Conservation (phyloP, 2,888 invertebrate genomes). For the Priocnemis perturbator region DNA sequence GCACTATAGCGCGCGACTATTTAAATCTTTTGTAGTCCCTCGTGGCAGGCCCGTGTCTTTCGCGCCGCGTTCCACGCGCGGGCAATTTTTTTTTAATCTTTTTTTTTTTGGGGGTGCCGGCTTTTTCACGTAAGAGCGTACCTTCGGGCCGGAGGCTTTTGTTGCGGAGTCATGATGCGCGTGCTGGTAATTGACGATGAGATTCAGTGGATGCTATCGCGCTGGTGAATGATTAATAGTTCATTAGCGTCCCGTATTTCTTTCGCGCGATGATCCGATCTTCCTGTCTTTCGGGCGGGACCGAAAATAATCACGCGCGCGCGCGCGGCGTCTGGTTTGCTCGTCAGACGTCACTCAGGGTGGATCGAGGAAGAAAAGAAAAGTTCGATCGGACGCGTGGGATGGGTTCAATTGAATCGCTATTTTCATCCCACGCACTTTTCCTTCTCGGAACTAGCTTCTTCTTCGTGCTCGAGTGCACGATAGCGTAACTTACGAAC, state of each 20-base stretch:
- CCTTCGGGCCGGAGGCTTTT: no score
- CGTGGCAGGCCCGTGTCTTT: conserved; percentile 17
- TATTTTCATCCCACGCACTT: background rate
- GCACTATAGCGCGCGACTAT: conserved; percentile 54
- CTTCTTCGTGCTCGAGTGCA: no score
- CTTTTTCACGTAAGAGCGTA: no score
- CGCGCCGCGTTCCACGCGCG: background rate
- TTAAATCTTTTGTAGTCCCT: conserved; percentile 66
- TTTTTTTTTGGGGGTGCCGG: no score
- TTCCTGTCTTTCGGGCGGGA: conserved; percentile 47
- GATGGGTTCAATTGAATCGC: no score
- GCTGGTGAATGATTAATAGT: no score
- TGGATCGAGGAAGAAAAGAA: conserved; percentile 33
- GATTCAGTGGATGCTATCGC: background rate
- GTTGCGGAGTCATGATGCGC: no score
- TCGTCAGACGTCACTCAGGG: conserved; percentile 9
- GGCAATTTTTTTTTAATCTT: no score
- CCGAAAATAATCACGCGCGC: conserved; percentile 50
- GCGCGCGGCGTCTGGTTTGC: conserved; percentile 47
- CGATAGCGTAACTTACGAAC: no score
- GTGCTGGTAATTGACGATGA: conserved; percentile 10
- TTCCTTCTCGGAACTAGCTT: background rate
- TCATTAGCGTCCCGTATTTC: conserved; percentile 11
- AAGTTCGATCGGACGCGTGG: conserved; percentile 17
- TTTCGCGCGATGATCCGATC: conserved; percentile 36